Conservation (phyloP, 2,888 invertebrate genomes). For the Xestia sexstrigata region DNA sequence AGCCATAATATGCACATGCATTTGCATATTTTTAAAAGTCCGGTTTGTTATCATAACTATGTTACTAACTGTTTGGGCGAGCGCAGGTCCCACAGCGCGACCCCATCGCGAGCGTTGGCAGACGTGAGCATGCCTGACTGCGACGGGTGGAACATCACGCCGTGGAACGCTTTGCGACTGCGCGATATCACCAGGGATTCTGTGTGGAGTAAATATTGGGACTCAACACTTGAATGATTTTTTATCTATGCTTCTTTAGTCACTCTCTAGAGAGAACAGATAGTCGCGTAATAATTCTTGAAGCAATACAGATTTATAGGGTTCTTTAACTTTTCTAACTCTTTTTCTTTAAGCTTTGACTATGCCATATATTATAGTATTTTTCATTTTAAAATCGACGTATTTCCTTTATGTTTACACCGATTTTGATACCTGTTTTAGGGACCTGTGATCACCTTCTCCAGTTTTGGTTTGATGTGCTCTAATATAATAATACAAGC, state of each 20-base stretch:
- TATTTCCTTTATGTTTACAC: not conserved
- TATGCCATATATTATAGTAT: no score
- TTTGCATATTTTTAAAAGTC: not conserved
- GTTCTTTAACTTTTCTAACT: not conserved
- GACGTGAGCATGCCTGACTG: conserved; percentile 95
- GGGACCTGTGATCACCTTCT: not conserved
- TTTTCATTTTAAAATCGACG: not conserved
- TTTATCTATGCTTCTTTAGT: not conserved
- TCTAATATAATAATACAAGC: not conserved
- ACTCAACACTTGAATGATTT: not conserved
- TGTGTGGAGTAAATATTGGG: conserved; percentile 70
- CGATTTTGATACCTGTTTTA: not conserved
- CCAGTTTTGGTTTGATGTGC: not conserved
- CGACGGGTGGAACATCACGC: conserved; percentile 97
- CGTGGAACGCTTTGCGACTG: conserved; percentile 94
- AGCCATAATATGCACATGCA: not conserved
- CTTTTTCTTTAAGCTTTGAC: not conserved
- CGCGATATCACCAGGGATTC: conserved; percentile 89
- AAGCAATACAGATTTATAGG: not conserved
- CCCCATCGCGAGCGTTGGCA: conserved; percentile 97
- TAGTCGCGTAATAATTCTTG: not conserved
- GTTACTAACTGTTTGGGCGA: conserved; percentile 94
- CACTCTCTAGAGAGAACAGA: not conserved
- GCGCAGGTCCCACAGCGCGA: conserved; percentile 97
- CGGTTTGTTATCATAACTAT: not conserved